phyloP scores from a whole-genome alignment of 2,888 invertebrate genomes.

The Dinocampus coccinellae region DNA sequence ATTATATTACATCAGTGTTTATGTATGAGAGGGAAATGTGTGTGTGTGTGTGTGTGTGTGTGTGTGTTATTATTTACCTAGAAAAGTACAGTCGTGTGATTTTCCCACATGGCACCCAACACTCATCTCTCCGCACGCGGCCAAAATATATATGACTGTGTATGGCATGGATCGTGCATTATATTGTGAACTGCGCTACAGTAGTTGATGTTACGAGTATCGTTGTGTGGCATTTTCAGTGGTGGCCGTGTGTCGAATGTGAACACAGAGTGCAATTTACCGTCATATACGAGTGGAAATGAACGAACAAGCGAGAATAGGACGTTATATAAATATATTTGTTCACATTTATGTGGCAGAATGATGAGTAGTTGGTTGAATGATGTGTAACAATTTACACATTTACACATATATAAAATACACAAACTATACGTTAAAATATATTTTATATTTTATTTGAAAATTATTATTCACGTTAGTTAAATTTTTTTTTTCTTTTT shows the following conservation, averaged over 20 bases:
- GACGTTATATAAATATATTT: not conserved
- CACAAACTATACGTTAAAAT: too few species aligned
- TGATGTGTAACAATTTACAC: not conserved
- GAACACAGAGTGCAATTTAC: not conserved
- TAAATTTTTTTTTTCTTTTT: too few species aligned
- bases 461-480: not conserved
- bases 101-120: not conserved
- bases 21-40: too few species aligned
- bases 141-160: not conserved
- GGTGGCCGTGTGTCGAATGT: not conserved
- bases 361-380: not conserved
- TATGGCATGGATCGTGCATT: not conserved
- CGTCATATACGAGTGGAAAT: not conserved
- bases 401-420: too few species aligned
- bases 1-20: not conserved
- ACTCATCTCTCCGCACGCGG: not conserved
- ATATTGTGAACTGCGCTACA: not conserved
- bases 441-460: too few species aligned
- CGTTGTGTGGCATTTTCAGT: constrained; percentile 7
- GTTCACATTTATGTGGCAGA: not conserved
- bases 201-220: not conserved
- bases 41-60: too few species aligned
- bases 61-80: not conserved
- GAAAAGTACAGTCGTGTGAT: not conserved
- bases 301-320: not conserved